Evolutionary conservation across 2,113 vertebrate species (phyloP).

Genomic region (Phocoena phocoena): DNA sequence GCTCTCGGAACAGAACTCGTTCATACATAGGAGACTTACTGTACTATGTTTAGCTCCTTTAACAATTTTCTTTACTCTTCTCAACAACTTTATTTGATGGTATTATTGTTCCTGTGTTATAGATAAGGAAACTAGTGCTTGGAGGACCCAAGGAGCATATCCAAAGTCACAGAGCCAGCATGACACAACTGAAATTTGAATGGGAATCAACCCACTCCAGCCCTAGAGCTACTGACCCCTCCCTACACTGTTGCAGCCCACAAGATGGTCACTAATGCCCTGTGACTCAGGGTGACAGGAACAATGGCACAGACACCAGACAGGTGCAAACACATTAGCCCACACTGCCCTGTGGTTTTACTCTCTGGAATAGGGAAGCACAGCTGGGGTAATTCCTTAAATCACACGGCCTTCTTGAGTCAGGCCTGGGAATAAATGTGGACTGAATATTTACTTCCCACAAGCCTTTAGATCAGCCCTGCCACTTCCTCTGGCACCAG

Average conservation of each 20-base stretch:
- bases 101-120: background rate
- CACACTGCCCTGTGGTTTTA: background rate
- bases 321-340: background rate
- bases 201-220: background rate
- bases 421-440: background rate
- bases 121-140: background rate
- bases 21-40: no score
- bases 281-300: background rate
- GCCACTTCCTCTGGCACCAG: constrained; percentile 21
- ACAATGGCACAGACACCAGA: background rate
- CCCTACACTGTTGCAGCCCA: background rate
- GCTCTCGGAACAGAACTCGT: no score
- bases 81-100: background rate
- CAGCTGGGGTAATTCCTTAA: background rate
- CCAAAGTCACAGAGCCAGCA: background rate
- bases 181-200: background rate
- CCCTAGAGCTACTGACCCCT: background rate
- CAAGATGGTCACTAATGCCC: background rate
- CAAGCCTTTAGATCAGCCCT: background rate
- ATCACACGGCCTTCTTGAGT: background rate
- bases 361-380: background rate
- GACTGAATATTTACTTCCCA: background rate
- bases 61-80: background rate
- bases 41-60: no score
- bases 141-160: background rate